Base-by-base conservation (phyloP, 2,888 invertebrate species). In the Crepidodera aurea region DNA sequence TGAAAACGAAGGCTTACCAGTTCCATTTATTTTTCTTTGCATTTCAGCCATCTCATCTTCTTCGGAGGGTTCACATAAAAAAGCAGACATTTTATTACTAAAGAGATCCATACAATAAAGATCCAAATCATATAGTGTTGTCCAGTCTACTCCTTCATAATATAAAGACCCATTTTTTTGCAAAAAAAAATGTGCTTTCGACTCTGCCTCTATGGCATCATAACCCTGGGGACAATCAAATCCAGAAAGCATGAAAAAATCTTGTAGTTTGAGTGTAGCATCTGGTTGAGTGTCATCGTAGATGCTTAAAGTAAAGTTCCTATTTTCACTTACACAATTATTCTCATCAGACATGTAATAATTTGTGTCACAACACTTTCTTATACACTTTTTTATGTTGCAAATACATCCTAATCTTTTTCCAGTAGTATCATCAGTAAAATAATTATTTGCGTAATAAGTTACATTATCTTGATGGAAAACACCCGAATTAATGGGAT, bases 391-490 rank as follows among this genome's bases (percentile, higher is more conserved):
- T 19, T 18, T 48, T 8, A 48, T 16, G 12, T 48, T 48, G 15
- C 48, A 48, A 15, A 48, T 27, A 29, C 48, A 48, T 15, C 48
- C 48, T 22, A 6, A n/a, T 48, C 27, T 25, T 2, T 5, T 27
- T 25, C 48, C 48, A 6, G 3, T n/a, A n/a, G n/a, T 22, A 8
- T 27, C 12, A 4, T 25, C 25, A 1, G 6, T 12, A 19, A 13
- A 48, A 27, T 48, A 19, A 29, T 48, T 15, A 10, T 13, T 18
- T 48, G 27, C 1, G 2, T 25, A 7, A 15, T 48, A 48, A 10
- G 29, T 48, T 0, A 64, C 18, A 7, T 39, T 29, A 18, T 65
- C 22, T 25, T 37, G 53, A 59, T 59, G 7, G 53, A 7, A 32
- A 50, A 55, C 4, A 19, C 54, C 13, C 27, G 58, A 4, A 46